These are phyloP conservation scores for Cinclus cinclus DNA, from an alignment of 2,113 vertebrate genomes.

Conservation along the genomic window DNA sequence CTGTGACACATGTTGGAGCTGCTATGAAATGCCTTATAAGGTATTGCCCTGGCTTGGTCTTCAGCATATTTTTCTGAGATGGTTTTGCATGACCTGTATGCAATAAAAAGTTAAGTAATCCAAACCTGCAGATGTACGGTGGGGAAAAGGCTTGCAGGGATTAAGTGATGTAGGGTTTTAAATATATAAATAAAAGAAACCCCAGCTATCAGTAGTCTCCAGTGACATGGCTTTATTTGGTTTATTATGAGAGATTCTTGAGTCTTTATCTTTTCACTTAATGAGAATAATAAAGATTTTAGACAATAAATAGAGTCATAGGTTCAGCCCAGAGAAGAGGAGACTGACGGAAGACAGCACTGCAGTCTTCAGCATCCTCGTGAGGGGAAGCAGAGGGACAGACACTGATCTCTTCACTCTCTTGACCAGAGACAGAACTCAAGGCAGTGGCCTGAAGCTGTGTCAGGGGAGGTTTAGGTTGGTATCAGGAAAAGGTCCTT, in stretches of 20 bases:
- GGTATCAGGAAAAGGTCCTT: neutral
- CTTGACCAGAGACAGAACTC: neutral
- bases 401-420: neutral
- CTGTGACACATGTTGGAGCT: neutral
- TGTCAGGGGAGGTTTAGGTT: neutral
- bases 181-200: neutral
- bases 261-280: neutral
- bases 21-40: constrained; percentile 54
- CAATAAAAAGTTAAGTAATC: neutral
- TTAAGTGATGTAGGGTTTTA: neutral
- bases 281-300: neutral
- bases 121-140: neutral
- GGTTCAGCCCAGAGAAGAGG: neutral
- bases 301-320: neutral
- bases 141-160: neutral
- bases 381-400: neutral
- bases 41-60: neutral
- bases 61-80: neutral
- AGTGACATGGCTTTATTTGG: neutral
- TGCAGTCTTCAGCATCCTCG: fast-evolving
- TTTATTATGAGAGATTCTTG: neutral
- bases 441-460: neutral
- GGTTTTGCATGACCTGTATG: neutral
- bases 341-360: neutral
- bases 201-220: neutral